These are phyloP conservation scores for Zingel zingel DNA, from an alignment of 2,113 vertebrate species.

Conservation along the genomic window DNA sequence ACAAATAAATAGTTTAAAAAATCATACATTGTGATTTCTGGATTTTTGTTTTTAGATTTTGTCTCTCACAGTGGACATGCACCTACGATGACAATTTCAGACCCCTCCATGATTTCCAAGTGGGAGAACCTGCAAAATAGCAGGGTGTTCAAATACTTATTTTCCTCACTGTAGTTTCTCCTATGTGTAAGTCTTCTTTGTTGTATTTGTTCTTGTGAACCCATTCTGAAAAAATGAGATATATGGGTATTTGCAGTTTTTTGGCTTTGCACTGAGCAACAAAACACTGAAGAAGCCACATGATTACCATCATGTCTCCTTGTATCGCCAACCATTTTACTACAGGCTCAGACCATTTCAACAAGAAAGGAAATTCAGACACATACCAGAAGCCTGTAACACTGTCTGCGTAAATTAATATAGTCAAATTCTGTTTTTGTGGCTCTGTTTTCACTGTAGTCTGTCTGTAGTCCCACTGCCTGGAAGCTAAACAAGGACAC, in stretches of 20 bases:
- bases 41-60: too few relatives aligned
- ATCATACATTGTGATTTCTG: too few relatives aligned
- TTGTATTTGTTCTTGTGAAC: neutral
- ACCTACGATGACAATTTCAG: too few relatives aligned
- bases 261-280: neutral
- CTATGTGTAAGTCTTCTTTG: neutral
- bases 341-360: neutral
- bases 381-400: conserved; percentile 1
- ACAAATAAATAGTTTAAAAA: too few relatives aligned
- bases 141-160: too few relatives aligned
- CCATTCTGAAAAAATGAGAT: neutral
- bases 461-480: neutral
- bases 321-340: neutral
- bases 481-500: neutral
- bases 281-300: neutral
- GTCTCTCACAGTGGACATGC: too few relatives aligned
- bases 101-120: too few relatives aligned
- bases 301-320: neutral
- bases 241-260: neutral
- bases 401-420: neutral
- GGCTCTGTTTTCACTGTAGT: neutral
- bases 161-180: too few relatives aligned
- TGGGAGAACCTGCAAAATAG: too few relatives aligned
- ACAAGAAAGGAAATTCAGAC: neutral
- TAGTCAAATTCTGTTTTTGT: neutral